A percentile compares a stretch with the other conserved stretches of the same genome.
These are phyloP conservation scores for Leucopsar rothschildi DNA, from an alignment of 2,113 vertebrate genomes.

Conservation along the genomic window DNA sequence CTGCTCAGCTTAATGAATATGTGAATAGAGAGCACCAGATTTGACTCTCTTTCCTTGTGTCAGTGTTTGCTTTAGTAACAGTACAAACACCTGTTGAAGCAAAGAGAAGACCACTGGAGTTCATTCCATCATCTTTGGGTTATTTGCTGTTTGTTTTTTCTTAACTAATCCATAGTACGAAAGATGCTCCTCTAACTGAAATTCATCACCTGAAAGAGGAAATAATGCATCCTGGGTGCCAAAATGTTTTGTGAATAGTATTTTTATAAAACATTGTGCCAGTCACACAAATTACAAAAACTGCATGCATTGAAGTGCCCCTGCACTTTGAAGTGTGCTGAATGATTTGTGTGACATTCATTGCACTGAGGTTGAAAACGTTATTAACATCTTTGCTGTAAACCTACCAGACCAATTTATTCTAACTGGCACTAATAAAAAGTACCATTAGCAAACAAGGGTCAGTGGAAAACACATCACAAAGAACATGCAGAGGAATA, in stretches of 20 bases:
- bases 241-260: neutral
- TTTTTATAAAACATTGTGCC: neutral
- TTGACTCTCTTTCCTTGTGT: neutral
- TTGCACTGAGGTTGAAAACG: slow-evolving; percentile 40
- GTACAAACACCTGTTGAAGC: neutral
- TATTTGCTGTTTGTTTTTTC: neutral
- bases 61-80: neutral
- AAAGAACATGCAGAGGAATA: neutral
- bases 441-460: slow-evolving; percentile 30
- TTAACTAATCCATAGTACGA: neutral
- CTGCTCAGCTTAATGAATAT: neutral
- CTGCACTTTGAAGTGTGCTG: neutral
- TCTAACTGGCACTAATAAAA: slow-evolving; percentile 43
- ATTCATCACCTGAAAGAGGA: neutral
- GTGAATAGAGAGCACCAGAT: neutral
- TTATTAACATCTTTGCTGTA: slow-evolving; percentile 39
- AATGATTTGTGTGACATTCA: neutral
- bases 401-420: slow-evolving; percentile 43
- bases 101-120: neutral
- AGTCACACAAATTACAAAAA: neutral
- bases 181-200: neutral
- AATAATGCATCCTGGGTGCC: neutral
- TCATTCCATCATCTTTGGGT: neutral
- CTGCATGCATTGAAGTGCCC: neutral
- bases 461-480: slow-evolving; percentile 17